Evolutionary conservation across 2,797 vertebrate species (phyloP).

Genomic region (Premnoplex brunnescens): DNA sequence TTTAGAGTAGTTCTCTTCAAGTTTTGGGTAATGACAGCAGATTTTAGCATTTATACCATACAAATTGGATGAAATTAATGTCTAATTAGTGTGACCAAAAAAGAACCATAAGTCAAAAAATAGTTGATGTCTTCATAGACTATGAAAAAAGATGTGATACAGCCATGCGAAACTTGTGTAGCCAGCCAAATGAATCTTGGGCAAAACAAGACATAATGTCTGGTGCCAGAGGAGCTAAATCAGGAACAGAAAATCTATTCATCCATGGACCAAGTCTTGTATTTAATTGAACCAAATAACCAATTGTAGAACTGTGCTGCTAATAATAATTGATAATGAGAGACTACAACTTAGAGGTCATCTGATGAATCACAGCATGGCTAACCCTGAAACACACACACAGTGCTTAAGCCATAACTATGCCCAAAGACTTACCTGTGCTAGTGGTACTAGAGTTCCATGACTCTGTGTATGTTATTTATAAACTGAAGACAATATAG

Average conservation of each 20-base stretch:
- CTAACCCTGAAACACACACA: background rate
- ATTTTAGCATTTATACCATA: background rate
- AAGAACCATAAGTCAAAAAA: slow-evolving; percentile 22
- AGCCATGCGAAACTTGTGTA: background rate
- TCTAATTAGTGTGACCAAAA: slow-evolving; percentile 12
- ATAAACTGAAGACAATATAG: background rate
- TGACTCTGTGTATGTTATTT: background rate
- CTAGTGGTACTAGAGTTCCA: background rate
- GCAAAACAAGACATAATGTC: slow-evolving; percentile 18
- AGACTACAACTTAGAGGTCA: background rate
- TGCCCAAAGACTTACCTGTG: background rate
- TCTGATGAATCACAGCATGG: background rate
- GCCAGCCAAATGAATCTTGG: slow-evolving; percentile 38
- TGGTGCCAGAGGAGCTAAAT: slow-evolving; percentile 40
- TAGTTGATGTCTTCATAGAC: slow-evolving; percentile 25
- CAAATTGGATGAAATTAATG: background rate
- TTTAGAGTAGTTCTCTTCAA: slow-evolving; percentile 23
- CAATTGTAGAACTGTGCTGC: background rate
- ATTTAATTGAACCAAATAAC: background rate
- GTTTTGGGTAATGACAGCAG: background rate
- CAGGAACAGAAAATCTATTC: background rate
- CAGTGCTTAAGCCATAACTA: background rate
- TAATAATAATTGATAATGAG: slow-evolving; percentile 15
- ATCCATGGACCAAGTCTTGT: background rate
- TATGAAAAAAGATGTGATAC: background rate